Conservation (phyloP, 1,140 invertebrate genomes). For the Paramacrobiotus metropolitanus region DNA sequence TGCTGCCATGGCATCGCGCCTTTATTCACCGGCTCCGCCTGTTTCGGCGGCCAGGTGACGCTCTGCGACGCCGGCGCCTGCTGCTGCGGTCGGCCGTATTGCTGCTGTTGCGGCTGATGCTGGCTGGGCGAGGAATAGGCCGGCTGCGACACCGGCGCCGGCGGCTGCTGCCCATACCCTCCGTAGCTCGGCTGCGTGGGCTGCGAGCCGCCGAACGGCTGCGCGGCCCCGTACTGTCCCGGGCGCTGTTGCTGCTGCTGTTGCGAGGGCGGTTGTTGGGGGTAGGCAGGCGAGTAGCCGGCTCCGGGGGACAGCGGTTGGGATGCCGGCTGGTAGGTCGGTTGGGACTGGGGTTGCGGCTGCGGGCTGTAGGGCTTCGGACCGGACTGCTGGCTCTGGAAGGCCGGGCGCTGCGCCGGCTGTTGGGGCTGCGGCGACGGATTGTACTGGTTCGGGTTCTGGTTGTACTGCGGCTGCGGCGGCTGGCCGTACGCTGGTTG, state of each 20-base stretch:
- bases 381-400: background rate
- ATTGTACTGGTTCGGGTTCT: no score
- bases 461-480: no score
- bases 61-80: no score
- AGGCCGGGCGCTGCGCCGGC: background rate
- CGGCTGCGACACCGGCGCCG: no score
- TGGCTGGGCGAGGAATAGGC: no score
- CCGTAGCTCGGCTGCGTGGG: background rate
- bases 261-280: background rate
- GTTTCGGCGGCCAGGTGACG: no score
- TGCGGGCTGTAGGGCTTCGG: conserved; percentile 2
- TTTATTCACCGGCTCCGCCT: no score
- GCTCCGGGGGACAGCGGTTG: conserved; percentile 11
- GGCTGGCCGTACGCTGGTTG: background rate
- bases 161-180: no score
- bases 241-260: background rate
- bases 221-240: background rate
- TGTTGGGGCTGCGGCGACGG: background rate
- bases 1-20: no score
- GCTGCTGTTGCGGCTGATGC: no score
- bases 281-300: background rate
- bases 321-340: conserved; percentile 7
- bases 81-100: no score
- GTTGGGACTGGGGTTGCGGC: conserved; percentile 7
- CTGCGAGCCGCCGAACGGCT: background rate